Evolutionary conservation across 2,113 vertebrate genomes (phyloP).

Genomic region (Monopterus albus): DNA sequence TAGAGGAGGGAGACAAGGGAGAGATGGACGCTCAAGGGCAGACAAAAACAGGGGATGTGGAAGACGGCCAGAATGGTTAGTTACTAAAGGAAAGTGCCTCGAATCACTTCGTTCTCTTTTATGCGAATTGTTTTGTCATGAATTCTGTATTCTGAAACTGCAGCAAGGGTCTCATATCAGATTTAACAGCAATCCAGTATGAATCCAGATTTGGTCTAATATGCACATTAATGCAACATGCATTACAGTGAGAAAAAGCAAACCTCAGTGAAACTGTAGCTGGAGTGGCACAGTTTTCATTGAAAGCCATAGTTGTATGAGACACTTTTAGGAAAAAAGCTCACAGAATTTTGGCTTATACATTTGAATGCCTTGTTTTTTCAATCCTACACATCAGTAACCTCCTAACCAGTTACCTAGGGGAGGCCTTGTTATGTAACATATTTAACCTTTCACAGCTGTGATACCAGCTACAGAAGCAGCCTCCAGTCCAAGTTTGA

Average conservation of each 20-base stretch:
- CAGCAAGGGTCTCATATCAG: no score
- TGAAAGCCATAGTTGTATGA: no score
- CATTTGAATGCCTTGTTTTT: background rate
- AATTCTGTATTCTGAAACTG: no score
- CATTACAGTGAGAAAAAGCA: background rate
- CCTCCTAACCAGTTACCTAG: background rate
- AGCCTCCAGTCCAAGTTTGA: background rate
- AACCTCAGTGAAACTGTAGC: background rate
- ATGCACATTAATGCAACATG: background rate
- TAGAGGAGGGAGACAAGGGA: slow-evolving; percentile 43
- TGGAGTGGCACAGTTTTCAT: no score
- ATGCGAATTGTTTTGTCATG: background rate
- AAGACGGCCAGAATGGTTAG: slow-evolving; percentile 51
- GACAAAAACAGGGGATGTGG: slow-evolving; percentile 46
- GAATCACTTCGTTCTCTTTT: background rate
- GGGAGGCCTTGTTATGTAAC: background rate
- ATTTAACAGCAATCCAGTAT: no score
- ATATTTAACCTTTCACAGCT: no score
- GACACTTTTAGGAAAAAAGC: no score
- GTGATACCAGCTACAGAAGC: no score
- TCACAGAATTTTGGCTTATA: no score
- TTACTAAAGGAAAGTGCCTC: no score
- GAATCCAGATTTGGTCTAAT: no score
- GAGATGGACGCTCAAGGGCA: slow-evolving; percentile 59
- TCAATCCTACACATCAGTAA: background rate